These are phyloP conservation scores for Ochropacha duplaris DNA, from an alignment of 2,888 invertebrate genomes.

Conservation along the genomic window DNA sequence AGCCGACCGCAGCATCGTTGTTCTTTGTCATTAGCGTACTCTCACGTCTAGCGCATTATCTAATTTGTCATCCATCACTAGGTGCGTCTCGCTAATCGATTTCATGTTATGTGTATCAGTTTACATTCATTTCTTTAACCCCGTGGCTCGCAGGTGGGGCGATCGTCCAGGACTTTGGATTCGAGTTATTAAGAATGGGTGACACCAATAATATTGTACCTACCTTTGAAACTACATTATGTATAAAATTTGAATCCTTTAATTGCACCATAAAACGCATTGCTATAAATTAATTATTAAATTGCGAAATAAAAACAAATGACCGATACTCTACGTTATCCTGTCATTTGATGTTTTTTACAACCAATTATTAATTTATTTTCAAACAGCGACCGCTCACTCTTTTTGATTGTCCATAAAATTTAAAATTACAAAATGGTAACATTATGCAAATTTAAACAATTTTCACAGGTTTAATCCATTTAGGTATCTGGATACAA, in stretches of 20 bases:
- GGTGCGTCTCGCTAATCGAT: slow-evolving; percentile 48
- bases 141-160: too few species aligned
- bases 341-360: slow-evolving; percentile 19
- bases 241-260: too few species aligned
- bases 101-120: slow-evolving; percentile 34
- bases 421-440: slow-evolving; percentile 61
- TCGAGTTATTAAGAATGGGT: too few species aligned
- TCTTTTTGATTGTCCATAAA: slow-evolving; percentile 60
- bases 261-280: neutral
- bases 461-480: slow-evolving; percentile 41
- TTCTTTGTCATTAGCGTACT: slow-evolving; percentile 73
- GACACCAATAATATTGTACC: neutral
- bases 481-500: slow-evolving; percentile 25
- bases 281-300: slow-evolving; percentile 4
- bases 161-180: too few species aligned
- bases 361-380: slow-evolving; percentile 32
- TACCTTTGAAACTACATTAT: neutral
- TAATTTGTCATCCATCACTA: slow-evolving; percentile 74
- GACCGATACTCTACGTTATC: slow-evolving; percentile 9
- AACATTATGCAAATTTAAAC: slow-evolving; percentile 61
- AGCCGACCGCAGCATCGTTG: slow-evolving; percentile 46
- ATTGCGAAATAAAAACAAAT: slow-evolving; percentile 11
- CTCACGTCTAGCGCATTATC: slow-evolving; percentile 74
- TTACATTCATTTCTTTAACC: slow-evolving; percentile 21
- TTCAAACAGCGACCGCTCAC: slow-evolving; percentile 31